Base-by-base conservation (phyloP, 30 jellyfish, hydroid and myxozoan species). In the Turritopsis dohrnii region DNA sequence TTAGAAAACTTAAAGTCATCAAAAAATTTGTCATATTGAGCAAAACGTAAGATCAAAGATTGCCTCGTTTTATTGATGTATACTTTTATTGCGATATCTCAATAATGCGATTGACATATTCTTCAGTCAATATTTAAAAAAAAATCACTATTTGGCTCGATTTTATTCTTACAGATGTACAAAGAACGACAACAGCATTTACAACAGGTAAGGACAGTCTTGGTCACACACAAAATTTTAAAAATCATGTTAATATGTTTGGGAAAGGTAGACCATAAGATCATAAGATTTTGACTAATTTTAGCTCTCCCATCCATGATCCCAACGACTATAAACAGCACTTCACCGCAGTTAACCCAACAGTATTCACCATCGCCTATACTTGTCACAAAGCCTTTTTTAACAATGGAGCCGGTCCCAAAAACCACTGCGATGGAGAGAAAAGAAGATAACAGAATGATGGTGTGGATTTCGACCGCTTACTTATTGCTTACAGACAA, bases 401-500 rank as follows among this genome's bases (percentile, higher is more conserved):
- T 41, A 41, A 41, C 60, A 41, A 41, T 41, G 60, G 60, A 41
- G 60, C 60, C 60, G 13, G 13, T 79, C 41, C 31, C 16, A n/a
- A 27, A 69, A n/a, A 69, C 77, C 0, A 0, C 77, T n/a, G 30
- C 19, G 77, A 19, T 74, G 77, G 28, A 23, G 30, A 69, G 30
- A 21, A 69, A 1, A 69, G 77, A 0, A 1, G 77, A 41, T 13
- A 41, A 41, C 13, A 41, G 13, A 41, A 13, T 5, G 60, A 41
- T 41, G 60, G 9, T 41, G 31, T 91, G 97, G 97, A 28, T 91
- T 52, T 29, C 87, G 80, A 82, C 97, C 1, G 89, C 97, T 8
- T 86, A 86, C 74, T 83, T 96, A 13, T 84, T 91, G 88, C 83
- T 91, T 5, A 72, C 97, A 20, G 97, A 91, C 80, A 83, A 81